Conservation (phyloP, 2,888 invertebrate species). For the Podabrus alpinus region DNA sequence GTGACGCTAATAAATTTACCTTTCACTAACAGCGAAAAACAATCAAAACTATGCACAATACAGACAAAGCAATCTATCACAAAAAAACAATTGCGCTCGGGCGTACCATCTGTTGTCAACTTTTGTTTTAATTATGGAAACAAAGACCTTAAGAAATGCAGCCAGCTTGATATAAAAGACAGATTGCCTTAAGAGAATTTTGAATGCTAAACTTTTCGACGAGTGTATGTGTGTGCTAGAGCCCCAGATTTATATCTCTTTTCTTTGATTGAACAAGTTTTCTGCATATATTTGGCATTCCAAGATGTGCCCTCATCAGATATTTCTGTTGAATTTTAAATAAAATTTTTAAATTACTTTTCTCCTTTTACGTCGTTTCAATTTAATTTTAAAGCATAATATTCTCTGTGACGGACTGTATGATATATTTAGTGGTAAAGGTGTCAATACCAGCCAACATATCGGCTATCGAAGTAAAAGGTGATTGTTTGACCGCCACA, state of each 20-base stretch:
- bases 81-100: slow-evolving; percentile 51
- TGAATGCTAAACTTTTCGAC: slow-evolving; percentile 34
- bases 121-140: slow-evolving; percentile 55
- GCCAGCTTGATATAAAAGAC: slow-evolving; percentile 41
- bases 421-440: slow-evolving; percentile 35
- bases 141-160: slow-evolving; percentile 51
- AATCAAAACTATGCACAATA: slow-evolving; percentile 55
- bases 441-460: slow-evolving; percentile 44
- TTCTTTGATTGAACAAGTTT: slow-evolving; percentile 34
- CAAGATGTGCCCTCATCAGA: slow-evolving; percentile 13
- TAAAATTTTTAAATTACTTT: slow-evolving; percentile 18
- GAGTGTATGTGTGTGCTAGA: slow-evolving; percentile 26
- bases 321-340: slow-evolving; percentile 16
- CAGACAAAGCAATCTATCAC: slow-evolving; percentile 55
- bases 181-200: slow-evolving; percentile 39
- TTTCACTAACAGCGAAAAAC: slow-evolving; percentile 52
- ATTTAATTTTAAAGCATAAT: slow-evolving; percentile 27
- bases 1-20: slow-evolving; percentile 53
- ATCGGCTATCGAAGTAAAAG: slow-evolving; percentile 42
- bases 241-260: slow-evolving; percentile 26
- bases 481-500: slow-evolving; percentile 46
- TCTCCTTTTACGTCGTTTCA: slow-evolving; percentile 2
- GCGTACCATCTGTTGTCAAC: slow-evolving; percentile 52
- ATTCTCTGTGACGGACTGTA: slow-evolving; percentile 8
- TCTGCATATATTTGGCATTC: slow-evolving; percentile 28